Evolutionary conservation across 2,113 vertebrate genomes (phyloP), one percentile per base, ranked within the genome.

Genomic region (Hirundichthys speculiger): DNA sequence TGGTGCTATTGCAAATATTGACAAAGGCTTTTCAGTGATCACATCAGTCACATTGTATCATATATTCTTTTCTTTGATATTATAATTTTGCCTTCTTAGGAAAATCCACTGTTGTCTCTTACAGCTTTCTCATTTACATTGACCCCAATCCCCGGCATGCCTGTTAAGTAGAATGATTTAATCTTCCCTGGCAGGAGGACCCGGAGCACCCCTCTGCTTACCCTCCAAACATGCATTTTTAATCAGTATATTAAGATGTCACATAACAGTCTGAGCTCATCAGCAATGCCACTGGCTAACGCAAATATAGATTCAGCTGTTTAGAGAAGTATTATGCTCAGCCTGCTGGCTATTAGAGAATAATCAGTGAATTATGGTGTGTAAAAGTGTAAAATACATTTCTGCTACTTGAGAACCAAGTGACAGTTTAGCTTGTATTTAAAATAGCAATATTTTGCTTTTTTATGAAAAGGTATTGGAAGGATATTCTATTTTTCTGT

Each of bases 301-400:
- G 85, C 91, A 90, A 92, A 93, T 93, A 89, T 83, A 82, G 81
- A 92, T 92, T 91, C 89, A 87, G 83, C 84, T 90, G 81, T 92
- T 94, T 90, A 90, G 88, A 88, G 85, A 64, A 83, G 81, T 81
- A 91, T 91, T 79, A 91, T 86, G 67, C 78, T 75, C 77, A 78
- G 83, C 86, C 86, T 88, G 80, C 80, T 77, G 86, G 89, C 91
- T 86, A 82, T 85, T 71, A 67, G 68, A 80, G 75, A 87, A 79
- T 91, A 91, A 92, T 88, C 86, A 65, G 84, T 89, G 87, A 85
- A 91, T 63, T 21, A 69, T 25, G 56, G 68, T 49, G 39, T 60
- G 75, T 75, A 85, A 45, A 11, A 3, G n/a, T n/a, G 15, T 43
- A 14, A 88, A 79, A 58, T 64, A n/a, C 22, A 38, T 61, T 73